Base-by-base conservation (phyloP, 2,113 vertebrate genomes). In the Scopus umbretta region DNA sequence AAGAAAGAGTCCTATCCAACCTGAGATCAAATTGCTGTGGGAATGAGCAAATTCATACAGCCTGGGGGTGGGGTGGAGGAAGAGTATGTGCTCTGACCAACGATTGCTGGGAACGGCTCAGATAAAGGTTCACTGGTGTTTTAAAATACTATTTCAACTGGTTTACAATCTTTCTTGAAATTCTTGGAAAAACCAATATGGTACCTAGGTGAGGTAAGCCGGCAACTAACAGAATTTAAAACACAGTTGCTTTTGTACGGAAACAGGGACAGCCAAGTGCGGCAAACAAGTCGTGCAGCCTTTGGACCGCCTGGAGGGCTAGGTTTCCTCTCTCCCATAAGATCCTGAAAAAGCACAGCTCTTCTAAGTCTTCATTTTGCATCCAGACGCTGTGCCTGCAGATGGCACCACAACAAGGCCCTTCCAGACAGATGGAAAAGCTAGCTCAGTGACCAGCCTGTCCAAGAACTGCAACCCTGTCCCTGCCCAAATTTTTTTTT, bases 401-500 rank as follows among this genome's bases (percentile, higher is more conserved):
- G 94, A 81, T 96, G 94, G 92, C 94, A 94, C 76, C 70, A 91
- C 80, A 92, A 94, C 83, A 94, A 93, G 93, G 78, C 50, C 50
- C 45, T 50, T 73, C 58, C 1, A 18, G 73, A 55, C 83, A 89
- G 73, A 71, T 25, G 49, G 80, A 63, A 56, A 78, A 86, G 43
- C 10, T 8, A 58, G 11, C 70, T 82, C 61, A 59, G 42, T 4
- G 16, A 13, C 47, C 62, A 86, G 72, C 8, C 50, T 58, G 74
- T 16, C 66, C 86, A 70, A 61, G 30, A 91, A 40, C 7, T 53
- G 67, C 63, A 43, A 20, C 15, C 11, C 30, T 74, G 72, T 29
- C 59, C 50, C n/a, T n/a, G n/a, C n/a, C 55, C 49, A 90, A 94
- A 23, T 18, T 56, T 47, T 23, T n/a, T 58, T 29, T 6, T 9